Conservation (phyloP, 1,140 invertebrate genomes). For the Choristoneura fumiferana region DNA sequence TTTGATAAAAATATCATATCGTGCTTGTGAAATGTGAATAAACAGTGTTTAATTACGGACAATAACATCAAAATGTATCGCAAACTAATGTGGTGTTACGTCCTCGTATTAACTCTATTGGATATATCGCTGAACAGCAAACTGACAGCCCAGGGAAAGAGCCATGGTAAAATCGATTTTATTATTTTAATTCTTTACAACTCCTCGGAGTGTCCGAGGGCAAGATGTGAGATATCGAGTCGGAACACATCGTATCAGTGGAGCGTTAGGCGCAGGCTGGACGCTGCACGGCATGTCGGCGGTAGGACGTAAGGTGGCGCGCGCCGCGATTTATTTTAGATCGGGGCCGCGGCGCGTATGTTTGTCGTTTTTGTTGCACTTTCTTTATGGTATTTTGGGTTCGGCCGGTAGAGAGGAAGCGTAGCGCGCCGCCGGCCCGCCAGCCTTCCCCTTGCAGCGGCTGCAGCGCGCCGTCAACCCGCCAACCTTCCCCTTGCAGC, state of each 20-base stretch:
- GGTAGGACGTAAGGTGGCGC: conserved; percentile 20
- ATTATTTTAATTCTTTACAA: conserved; percentile 12
- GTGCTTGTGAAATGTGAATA: conserved; percentile 61
- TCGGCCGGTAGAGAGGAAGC: neutral
- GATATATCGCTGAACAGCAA: conserved; percentile 67
- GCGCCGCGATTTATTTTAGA: conserved; percentile 54
- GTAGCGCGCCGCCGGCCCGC: neutral
- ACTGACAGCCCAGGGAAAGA: conserved; percentile 70
- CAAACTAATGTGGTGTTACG: conserved; percentile 67
- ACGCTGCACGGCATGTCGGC: neutral
- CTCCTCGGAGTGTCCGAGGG: neutral
- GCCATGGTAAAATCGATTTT: conserved; percentile 74
- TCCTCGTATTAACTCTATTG: conserved; percentile 66
- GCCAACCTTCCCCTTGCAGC: neutral
- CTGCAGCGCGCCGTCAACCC: neutral
- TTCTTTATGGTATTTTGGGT: conserved; percentile 38
- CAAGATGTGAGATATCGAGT: neutral
- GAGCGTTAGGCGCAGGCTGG: neutral
- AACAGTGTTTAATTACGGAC: conserved; percentile 41
- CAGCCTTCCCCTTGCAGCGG: neutral
- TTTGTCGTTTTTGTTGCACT: conserved; percentile 45
- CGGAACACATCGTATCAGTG: neutral
- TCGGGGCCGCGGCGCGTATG: conserved; percentile 40
- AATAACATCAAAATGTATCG: conserved; percentile 59
- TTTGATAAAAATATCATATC: conserved; percentile 42